Conservation (phyloP, 2,113 vertebrate genomes). For the Lontra canadensis region DNA sequence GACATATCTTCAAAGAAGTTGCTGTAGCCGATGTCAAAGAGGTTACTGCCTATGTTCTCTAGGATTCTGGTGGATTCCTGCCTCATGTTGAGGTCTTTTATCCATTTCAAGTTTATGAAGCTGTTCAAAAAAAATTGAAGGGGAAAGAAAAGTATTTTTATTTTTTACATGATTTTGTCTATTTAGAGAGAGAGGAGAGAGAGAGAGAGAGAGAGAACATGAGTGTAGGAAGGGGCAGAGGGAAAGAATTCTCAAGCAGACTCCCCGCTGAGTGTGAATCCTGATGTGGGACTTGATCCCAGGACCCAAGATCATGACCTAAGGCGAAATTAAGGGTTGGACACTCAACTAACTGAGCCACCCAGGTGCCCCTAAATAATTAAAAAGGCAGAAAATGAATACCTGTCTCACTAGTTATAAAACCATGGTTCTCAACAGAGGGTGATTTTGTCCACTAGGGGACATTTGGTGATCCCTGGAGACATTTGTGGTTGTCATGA, state of each 20-base stretch:
- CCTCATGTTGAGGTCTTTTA: no score
- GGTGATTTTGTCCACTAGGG: neutral
- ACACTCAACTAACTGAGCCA: neutral
- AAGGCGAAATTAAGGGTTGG: neutral
- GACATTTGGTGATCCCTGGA: neutral
- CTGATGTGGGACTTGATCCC: no score
- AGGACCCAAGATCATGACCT: neutral
- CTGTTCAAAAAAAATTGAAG: no score
- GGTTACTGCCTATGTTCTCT: no score
- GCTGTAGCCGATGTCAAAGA: no score
- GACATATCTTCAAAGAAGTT: no score
- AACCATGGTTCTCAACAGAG: neutral
- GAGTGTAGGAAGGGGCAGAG: neutral
- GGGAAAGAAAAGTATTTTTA: no score
- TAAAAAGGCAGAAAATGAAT: constrained; percentile 12
- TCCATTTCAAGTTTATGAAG: no score
- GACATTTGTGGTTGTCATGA: neutral
- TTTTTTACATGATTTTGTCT: neutral
- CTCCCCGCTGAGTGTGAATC: neutral
- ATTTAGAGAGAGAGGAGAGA: neutral
- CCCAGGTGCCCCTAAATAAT: neutral
- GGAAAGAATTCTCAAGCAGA: neutral
- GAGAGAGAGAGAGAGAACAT: neutral
- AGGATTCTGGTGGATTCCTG: no score
- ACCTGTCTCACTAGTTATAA: constrained; percentile 25